Conservation (phyloP, 2,797 vertebrate species). For the Neosilurus mollespiculum region DNA sequence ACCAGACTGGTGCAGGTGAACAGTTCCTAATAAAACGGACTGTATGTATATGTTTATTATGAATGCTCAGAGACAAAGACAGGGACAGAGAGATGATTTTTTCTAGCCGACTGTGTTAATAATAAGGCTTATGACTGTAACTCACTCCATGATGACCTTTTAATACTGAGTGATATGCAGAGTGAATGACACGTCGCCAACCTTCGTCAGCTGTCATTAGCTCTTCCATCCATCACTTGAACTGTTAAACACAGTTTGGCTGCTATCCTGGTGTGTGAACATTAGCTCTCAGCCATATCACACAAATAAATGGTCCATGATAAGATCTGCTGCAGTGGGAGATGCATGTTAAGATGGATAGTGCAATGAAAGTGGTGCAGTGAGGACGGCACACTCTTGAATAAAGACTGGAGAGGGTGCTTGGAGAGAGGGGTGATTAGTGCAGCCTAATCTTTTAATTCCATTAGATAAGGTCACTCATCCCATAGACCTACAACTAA, state of each 20-base stretch:
- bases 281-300: conserved; percentile 23
- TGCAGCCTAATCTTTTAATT: conserved; percentile 67
- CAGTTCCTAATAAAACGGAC: not conserved
- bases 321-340: conserved; percentile 6
- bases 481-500: conserved; percentile 45
- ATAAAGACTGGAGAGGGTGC: conserved; percentile 57
- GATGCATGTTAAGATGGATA: conserved; percentile 35
- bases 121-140: conserved; percentile 24
- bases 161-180: conserved; percentile 26
- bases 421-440: conserved; percentile 58
- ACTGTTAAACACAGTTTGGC: conserved; percentile 12
- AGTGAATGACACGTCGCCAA: conserved; percentile 15
- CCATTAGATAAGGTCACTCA: conserved; percentile 65
- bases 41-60: not conserved
- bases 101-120: not conserved
- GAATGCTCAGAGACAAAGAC: not conserved
- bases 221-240: conserved; percentile 2
- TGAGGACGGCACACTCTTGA: conserved; percentile 32
- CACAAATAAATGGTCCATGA: conserved; percentile 22
- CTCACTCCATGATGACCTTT: conserved; percentile 30
- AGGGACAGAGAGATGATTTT: conserved; percentile 34
- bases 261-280: conserved; percentile 10
- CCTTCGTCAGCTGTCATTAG: conserved; percentile 22
- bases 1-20: not conserved
- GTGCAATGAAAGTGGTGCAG: conserved; percentile 46